These are phyloP conservation scores for Lacerta viridis DNA, from an alignment of 2,797 vertebrate species.

Conservation along the genomic window DNA sequence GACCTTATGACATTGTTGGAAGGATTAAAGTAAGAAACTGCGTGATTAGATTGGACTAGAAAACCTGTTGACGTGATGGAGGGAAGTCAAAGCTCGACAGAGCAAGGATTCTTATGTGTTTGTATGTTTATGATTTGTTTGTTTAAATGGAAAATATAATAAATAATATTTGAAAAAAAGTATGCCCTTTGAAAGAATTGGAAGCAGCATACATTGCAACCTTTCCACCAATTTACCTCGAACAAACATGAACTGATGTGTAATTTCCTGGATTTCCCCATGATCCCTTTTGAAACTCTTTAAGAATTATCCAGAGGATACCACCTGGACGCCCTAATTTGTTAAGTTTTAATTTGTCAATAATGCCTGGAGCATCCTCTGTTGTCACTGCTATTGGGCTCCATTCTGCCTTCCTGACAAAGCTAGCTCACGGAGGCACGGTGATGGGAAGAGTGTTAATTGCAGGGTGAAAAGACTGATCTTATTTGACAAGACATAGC, in stretches of 20 bases:
- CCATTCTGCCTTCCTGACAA: background rate
- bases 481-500: constrained; percentile 1
- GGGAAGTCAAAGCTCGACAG: too few species aligned
- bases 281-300: background rate
- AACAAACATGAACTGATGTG: too few species aligned
- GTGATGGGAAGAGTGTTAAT: background rate
- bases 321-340: background rate
- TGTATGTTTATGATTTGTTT: too few species aligned
- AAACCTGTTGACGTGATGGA: too few species aligned
- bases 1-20: too few species aligned
- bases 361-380: background rate
- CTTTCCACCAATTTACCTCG: too few species aligned
- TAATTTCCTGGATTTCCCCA: too few species aligned
- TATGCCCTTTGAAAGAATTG: background rate
- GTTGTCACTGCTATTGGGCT: background rate
- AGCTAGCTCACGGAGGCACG: background rate
- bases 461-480: background rate
- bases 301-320: background rate
- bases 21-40: too few species aligned
- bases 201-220: background rate
- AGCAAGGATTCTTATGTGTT: too few species aligned
- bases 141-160: too few species aligned
- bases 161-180: too few species aligned
- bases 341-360: constrained; percentile 3
- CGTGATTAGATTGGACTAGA: too few species aligned